Conservation (phyloP, 2,113 vertebrate species). For the Holacanthus passer region DNA sequence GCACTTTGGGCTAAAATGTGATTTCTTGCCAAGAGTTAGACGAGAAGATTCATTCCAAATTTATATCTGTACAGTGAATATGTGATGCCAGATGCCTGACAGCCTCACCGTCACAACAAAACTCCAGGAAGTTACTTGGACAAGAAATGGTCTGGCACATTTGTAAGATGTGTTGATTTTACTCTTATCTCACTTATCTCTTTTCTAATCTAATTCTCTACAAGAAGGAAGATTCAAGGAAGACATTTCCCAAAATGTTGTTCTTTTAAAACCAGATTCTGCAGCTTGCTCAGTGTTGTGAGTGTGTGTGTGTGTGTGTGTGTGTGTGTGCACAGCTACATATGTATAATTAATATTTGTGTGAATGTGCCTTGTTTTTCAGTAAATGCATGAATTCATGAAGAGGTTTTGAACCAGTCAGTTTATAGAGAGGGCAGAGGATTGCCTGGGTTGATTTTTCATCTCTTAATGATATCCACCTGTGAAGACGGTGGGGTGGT, state of each 20-base stretch:
- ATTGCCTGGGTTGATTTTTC: slow-evolving; percentile 55
- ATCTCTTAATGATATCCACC: slow-evolving; percentile 78
- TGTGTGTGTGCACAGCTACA: background rate
- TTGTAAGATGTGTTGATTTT: too few species aligned
- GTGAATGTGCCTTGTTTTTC: background rate
- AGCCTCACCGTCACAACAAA: background rate
- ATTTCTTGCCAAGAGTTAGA: background rate
- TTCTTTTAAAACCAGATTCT: background rate
- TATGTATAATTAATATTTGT: background rate
- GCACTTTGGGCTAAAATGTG: too few species aligned
- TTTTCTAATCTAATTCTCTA: too few species aligned
- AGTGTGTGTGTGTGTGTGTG: background rate
- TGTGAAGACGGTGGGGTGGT: slow-evolving; percentile 63
- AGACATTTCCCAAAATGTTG: too few species aligned
- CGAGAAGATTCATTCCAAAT: background rate
- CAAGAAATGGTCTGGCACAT: background rate
- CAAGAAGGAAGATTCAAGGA: too few species aligned
- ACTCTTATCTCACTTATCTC: too few species aligned
- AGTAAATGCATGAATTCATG: background rate
- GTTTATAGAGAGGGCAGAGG: slow-evolving; percentile 31
- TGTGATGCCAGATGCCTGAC: background rate
- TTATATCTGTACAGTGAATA: background rate
- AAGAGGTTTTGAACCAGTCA: slow-evolving; percentile 7
- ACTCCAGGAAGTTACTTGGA: background rate
- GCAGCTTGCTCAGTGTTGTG: background rate